Evolutionary conservation across 2,888 invertebrate genomes (phyloP), one percentile per base, ranked within the genome.

Genomic region (Hydrotaea cyrtoneurina): DNA sequence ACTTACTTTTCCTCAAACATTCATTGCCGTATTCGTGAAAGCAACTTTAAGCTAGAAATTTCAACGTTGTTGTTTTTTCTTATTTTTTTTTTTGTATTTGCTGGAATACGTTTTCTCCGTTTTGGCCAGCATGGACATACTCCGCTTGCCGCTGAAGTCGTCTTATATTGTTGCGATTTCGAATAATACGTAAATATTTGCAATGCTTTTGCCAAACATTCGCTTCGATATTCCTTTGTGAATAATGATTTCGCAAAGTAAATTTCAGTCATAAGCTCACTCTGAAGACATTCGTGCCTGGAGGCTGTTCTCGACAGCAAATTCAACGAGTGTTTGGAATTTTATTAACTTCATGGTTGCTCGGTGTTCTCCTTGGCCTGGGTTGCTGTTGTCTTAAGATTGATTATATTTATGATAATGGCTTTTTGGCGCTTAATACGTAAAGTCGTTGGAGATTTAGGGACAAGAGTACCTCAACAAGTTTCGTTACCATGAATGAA

Each of bases 371-470:
- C 7, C n/a, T n/a, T n/a, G 50, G 3, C 13, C n/a, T 50, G 2
- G 31, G 31, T 7, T 31, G 31, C 50, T 50, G 39, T 4, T 50
- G 50, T 50, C n/a, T 50, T n/a, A 50, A n/a, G 50, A 50, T 50
- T 50, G 50, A 50, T 50, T 50, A 50, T 50, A 50, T 50, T 50
- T 50, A 50, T n/a, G 50, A 50, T 50, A 50, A 50, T 50, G 50
- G 50, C 43, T 50, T 50, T 15, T 50, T 31, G 7, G n/a, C 13
- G n/a, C 50, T 13, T 50, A 50, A 43, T 43, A 2, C 43, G 15
- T 1, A 43, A 15, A 43, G 13, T 43, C 43, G 11, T 43, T 3
- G 15, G 10, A 43, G 43, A 10, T 15, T 3, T 2, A 13, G 15
- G n/a, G 15, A 13, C n/a, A 50, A 50, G 13, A 15, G n/a, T 15